phyloP scores from a whole-genome alignment of 92 coral and sea anemone species.

The Epizoanthus fatuus region DNA sequence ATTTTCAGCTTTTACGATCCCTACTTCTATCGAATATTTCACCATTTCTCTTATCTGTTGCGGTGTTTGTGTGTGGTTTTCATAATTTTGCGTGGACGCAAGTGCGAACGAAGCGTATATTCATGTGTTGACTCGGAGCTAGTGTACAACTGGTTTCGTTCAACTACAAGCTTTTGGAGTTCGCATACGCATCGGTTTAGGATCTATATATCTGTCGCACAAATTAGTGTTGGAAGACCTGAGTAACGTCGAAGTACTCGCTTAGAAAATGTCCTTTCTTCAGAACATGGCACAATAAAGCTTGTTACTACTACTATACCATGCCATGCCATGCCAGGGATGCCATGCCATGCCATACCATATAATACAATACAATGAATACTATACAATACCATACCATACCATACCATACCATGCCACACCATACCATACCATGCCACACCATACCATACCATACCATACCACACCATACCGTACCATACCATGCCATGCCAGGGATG shows the following conservation, averaged over 20 bases:
- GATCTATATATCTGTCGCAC: slow-evolving; percentile 17
- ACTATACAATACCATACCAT: too few species aligned
- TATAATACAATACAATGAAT: too few species aligned
- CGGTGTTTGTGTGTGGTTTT: slow-evolving; percentile 33
- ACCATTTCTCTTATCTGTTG: slow-evolving; percentile 25
- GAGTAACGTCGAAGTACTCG: slow-evolving; percentile 1
- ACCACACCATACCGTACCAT: too few species aligned
- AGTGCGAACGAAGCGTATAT: slow-evolving; percentile 21
- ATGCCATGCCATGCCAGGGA: too few species aligned
- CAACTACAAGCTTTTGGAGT: slow-evolving; percentile 11
- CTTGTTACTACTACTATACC: too few species aligned
- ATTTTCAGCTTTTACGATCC: slow-evolving; percentile 21
- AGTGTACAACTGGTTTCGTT: too few species aligned
- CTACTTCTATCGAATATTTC: not conserved
- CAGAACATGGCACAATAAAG: slow-evolving; percentile 10
- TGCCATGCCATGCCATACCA: too few species aligned
- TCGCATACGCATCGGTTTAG: slow-evolving; percentile 35
- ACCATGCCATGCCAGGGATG: too few species aligned
- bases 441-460: too few species aligned
- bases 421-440: too few species aligned
- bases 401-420: too few species aligned
- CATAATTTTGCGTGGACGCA: slow-evolving; percentile 19
- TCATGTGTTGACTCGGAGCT: slow-evolving; percentile 3
- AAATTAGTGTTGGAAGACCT: slow-evolving; percentile 10
- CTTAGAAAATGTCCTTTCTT: not conserved